Evolutionary conservation across 2,888 invertebrate species (phyloP), one percentile per base, ranked within the genome.

Genomic region (Deilephila porcellus): DNA sequence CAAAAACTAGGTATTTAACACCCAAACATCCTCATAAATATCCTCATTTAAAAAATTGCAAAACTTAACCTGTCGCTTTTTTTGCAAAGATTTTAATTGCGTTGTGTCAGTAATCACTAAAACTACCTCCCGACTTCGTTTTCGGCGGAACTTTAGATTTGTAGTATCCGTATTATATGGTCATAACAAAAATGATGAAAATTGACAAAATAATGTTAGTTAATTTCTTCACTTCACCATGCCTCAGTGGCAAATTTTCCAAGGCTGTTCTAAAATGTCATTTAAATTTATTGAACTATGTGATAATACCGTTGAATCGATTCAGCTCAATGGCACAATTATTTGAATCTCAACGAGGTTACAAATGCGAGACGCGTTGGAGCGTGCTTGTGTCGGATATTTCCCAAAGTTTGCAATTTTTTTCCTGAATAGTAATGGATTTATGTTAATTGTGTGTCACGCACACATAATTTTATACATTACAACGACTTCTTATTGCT

Each of bases 241-340:
- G 37, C 37, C 37, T 60, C n/a, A 37, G 17, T 8, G 37, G 32
- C 8, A 32, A 14, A 63, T 14, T 34, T 63, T n/a, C n/a, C 3
- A 64, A 7, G 20, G 3, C 4, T 20, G 25, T 25, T 67, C 25
- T 67, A 45, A 20, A 52, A n/a, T 56, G 0, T n/a, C 56, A 56
- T 56, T 67, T 17, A 45, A 67, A 25, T 6, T 6, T 34, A 19
- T n/a, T 45, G 25, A 25, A 6, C 29, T 6, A 45, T 52, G 52
- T 52, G 67, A 67, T 17, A 67, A 14, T n/a, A 52, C 25, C 52
- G 52, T 17, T 67, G 25, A 67, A 67, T 52, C 67, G 52, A 67
- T 67, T 52, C 67, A 60, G 60, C 45, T 60, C 37, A 71, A 45
- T 71, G 59, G 34, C 64, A 64, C 64, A 64, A 64, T 67, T 67